Base-by-base conservation (phyloP, 2,797 vertebrate species). In the Paedocypris micromegethes region DNA sequence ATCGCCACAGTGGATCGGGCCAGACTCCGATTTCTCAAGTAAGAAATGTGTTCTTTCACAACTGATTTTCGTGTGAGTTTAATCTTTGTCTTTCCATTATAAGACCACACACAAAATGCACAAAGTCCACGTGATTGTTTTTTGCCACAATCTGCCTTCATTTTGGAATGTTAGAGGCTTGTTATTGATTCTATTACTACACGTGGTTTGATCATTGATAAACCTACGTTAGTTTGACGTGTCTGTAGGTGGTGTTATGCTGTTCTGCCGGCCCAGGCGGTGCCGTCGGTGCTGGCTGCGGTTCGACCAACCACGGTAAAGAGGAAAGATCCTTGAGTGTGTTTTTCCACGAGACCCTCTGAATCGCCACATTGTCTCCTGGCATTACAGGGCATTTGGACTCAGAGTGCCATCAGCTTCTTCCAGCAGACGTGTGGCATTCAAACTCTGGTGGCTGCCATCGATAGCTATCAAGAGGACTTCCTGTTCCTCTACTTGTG, bases 11-110 rank as follows among this genome's bases (percentile, higher is more conserved):
- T 93, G n/a, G 86, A 72, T 4, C 92, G 76, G n/a, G 82, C 83
- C 55, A 80, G 73, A 5, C 89, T 99, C 66, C 89, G 90, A 58
- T 95, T 99, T 78, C 93, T 99, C 60, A 98, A 98, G 95, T 98
- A 86, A 78, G 92, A 40, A 9, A 41, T 43, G 45, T 44, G 5
- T 50, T 54, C 37, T 45, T 45, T 37, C 5, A 52, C 50, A 58
- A 49, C 3, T 7, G n/a, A 2, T 5, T 5, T 56, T 41, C 2
- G 9, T 48, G 5, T 48, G 5, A 48, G 5, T 48, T 51, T 58
- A 23, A 5, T 3, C 5, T 45, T 3, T 44, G 6, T 5, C 23
- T 58, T 57, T 43, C 23, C 23, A 23, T 23, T 23, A 1, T 23
- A 23, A 23, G 23, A 23, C 23, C 23, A 23, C 23, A 23, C 23